These are phyloP conservation scores for Eilema sororculum DNA, from an alignment of 2,888 invertebrate species.

Conservation along the genomic window DNA sequence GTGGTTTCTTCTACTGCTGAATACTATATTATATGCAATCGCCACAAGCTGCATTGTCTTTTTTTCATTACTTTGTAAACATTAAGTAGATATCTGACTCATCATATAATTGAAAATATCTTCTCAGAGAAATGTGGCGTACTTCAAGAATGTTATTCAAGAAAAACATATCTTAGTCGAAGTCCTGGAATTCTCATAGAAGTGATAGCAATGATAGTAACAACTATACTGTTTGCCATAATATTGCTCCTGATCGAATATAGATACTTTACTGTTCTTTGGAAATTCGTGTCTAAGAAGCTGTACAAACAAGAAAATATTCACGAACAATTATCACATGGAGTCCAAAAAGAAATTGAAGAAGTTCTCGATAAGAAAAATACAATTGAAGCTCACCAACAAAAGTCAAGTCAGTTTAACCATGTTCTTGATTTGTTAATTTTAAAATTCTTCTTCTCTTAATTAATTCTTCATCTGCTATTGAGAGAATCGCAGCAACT, in stretches of 20 bases:
- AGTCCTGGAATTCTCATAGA: slow-evolving; percentile 64
- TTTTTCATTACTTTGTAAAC: no score
- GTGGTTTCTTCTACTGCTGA: no score
- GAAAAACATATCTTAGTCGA: slow-evolving; percentile 59
- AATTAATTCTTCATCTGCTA: no score
- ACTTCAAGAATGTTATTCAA: slow-evolving; percentile 70
- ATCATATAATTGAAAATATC: no score
- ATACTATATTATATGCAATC: no score
- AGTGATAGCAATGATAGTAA: slow-evolving; percentile 59
- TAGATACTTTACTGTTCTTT: slow-evolving; percentile 57
- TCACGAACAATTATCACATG: slow-evolving; percentile 25
- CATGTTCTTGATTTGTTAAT: background rate
- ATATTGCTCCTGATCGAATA: slow-evolving; percentile 72
- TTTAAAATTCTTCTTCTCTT: background rate
- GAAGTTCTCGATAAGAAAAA: slow-evolving; percentile 58
- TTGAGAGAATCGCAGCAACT: no score
- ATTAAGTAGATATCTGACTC: background rate
- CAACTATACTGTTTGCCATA: slow-evolving; percentile 55
- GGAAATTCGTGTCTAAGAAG: slow-evolving; percentile 41
- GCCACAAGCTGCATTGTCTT: no score
- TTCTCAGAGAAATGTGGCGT: slow-evolving; percentile 75
- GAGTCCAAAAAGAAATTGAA: slow-evolving; percentile 55
- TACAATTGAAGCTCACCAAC: slow-evolving; percentile 41
- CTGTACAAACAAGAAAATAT: slow-evolving; percentile 30
- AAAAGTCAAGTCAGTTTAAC: slow-evolving; percentile 48